Base-by-base conservation (phyloP, 2,888 invertebrate genomes). In the Cantharis rufa region DNA sequence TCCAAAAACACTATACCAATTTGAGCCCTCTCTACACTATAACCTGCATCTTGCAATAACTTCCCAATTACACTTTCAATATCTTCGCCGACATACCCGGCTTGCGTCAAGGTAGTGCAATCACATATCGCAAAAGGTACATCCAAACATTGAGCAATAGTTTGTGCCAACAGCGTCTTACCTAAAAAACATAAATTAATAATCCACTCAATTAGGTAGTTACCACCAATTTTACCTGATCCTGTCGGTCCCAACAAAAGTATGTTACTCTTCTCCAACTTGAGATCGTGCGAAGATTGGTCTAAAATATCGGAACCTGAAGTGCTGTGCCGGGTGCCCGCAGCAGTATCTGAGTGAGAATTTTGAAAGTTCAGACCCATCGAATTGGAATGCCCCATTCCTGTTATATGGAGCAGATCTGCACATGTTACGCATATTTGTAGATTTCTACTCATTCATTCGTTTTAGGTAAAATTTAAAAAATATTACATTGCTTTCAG, bases 71-170 rank as follows among this genome's bases (percentile, higher is more conserved):
- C 98, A 86, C 97, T 97, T 89, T 99, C 99, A 85, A 99, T 98
- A 88, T 99, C 99, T 89, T 99, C 99, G n/a, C 99, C 99, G 9
- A 99, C 99, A 88, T 99, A 99, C 61, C 99, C 97, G 21, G 97
- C 98, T 89, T 98, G 97, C 11, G 98, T 98, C 61, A 98, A 90
- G 11, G 97, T 97, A 21, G 98, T 98, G 89, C 99, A 99, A 90
- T 99, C 99, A 89, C 98, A 98, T 86, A 98, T 98, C 28, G 98
- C 98, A 90, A 99, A 99, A 74, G 99, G 99, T 80, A 99, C 99
- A 89, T 99, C 98, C 83, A 99, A 90, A 88, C 98, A 98, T 85
- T 95, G 95, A 69, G 99, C 99, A 87, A 99, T 95, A 32, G 98
- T 98, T 89, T 99, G 98, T 9, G 99, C 99, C 80, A 99, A 90